Percentiles rank a stretch among this genome's conserved stretches.
Conservation (phyloP, 2,113 vertebrate genomes). For the Crotalus helleri region DNA sequence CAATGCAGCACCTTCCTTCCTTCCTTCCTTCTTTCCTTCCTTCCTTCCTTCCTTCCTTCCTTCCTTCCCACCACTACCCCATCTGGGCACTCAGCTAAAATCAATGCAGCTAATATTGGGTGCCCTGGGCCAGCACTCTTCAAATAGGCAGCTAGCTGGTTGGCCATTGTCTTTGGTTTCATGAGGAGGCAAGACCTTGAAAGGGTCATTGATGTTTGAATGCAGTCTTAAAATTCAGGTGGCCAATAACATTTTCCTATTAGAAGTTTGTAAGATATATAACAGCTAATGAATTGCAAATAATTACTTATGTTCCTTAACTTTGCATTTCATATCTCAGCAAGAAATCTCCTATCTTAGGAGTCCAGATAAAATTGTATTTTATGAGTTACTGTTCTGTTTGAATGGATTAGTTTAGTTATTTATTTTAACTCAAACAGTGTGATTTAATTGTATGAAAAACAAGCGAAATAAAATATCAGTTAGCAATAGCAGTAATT, state of each 20-base stretch:
- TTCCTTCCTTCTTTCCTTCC: background rate
- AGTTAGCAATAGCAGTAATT: background rate
- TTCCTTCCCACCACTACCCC: background rate
- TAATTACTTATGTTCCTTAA: background rate
- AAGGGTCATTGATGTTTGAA: background rate
- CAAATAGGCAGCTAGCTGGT: background rate
- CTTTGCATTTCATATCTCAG: background rate
- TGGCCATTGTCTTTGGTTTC: background rate
- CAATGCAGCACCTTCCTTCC: background rate
- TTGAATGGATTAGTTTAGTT: background rate
- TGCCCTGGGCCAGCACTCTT: background rate
- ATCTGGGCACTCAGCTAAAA: slow-evolving; percentile 7
- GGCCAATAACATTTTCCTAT: background rate
- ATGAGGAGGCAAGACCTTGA: background rate
- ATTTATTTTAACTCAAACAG: background rate
- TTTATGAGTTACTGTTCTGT: background rate
- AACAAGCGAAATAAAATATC: background rate
- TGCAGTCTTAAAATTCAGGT: background rate
- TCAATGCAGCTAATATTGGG: slow-evolving; percentile 14
- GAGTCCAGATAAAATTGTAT: background rate
- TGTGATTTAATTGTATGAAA: background rate
- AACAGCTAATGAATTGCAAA: background rate
- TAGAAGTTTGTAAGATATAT: background rate
- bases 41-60: background rate
- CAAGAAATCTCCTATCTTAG: background rate